Base-by-base conservation (phyloP, 2,888 invertebrate species). In the Catocala sponsa region DNA sequence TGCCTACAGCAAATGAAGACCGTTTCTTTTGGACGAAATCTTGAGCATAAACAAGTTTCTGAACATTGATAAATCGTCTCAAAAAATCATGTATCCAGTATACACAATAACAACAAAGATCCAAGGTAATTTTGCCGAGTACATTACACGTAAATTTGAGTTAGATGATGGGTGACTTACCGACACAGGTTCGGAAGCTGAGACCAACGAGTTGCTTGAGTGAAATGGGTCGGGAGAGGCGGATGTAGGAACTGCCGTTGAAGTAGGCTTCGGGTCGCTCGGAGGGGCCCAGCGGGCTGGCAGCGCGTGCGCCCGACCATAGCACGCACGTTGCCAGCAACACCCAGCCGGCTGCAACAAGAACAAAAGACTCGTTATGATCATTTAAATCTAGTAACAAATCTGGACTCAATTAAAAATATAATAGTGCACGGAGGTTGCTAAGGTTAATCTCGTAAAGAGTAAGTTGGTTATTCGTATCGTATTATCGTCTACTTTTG, bases 191-290 rank as follows among this genome's bases (percentile, higher is more conserved):
- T 78, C 97, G 95, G 90, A 97, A 98, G 90, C 97, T 97, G 77
- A 98, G 95, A 33, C 98, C 98, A 68, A 97, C 97, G 81, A 97
- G 97, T 84, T 96, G 96, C 88, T 97, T 97, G 79, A 98, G 95
- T 63, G 97, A 97, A 85, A 98, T 95, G 60, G 97, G 97, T 65
- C 96, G 95, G 71, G 95, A 91, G 73, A 98, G 95, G 83, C 96
- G 95, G 73, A 98, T 95, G 87, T 96, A 97, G 15, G 97, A 96
- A 79, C 97, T 96, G 76, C 97, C 97, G 91, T 98, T 97, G 91
- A 98, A 97, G 89, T 97, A 98, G 50, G 97, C 98, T 91, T 98
- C 98, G 59, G 97, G 96, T 59, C 96, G 94, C 76, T 95, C 95
- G 55, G 96, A 95, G 61, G 95, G 95, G 12, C 95, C 95, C 60